Conservation (phyloP, 2,888 invertebrate species). For the Tetropium fuscum region DNA sequence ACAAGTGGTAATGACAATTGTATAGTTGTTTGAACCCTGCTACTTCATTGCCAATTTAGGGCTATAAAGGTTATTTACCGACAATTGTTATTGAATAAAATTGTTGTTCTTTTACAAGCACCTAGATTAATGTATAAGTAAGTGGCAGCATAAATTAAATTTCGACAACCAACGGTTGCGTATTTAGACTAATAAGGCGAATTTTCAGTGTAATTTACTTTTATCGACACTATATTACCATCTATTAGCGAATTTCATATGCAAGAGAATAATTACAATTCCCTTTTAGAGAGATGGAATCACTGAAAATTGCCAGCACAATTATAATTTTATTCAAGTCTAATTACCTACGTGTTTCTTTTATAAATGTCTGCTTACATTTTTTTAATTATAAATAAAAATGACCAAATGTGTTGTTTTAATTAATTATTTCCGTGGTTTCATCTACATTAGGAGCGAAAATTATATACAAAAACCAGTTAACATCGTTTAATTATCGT, state of each 20-base stretch:
- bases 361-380: background rate
- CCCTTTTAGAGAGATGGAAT: background rate
- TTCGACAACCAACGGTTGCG: too few species aligned
- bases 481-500: background rate
- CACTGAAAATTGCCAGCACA: background rate
- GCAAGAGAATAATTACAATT: background rate
- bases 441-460: background rate
- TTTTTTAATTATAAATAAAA: background rate
- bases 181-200: background rate
- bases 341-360: constrained; percentile 1
- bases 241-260: background rate
- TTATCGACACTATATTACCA: background rate
- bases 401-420: background rate
- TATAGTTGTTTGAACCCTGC: too few species aligned
- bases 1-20: too few species aligned
- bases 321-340: background rate
- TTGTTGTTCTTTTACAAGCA: too few species aligned
- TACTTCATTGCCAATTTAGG: too few species aligned
- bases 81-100: too few species aligned
- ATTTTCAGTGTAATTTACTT: background rate
- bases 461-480: background rate
- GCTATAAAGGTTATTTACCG: too few species aligned
- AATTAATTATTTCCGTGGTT: background rate
- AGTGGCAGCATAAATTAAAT: too few species aligned
- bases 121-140: too few species aligned